Evolutionary conservation across 1,140 invertebrate species (phyloP).

Genomic region (Dermatophagoides farinae): DNA sequence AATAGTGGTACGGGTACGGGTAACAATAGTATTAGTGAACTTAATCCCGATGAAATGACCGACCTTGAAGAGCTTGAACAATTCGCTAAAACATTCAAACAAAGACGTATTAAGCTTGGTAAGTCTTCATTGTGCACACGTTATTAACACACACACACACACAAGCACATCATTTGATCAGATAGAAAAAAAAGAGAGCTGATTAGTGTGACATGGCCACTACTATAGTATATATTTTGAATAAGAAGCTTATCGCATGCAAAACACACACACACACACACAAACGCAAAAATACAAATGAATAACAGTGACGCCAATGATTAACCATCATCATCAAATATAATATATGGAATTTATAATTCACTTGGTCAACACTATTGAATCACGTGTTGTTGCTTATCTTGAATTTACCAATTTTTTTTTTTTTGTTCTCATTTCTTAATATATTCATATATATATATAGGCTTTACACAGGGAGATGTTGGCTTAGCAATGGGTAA

Average conservation of each 20-base stretch:
- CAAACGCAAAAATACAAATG: no score
- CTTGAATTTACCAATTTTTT: background rate
- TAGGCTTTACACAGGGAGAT: slow-evolving; percentile 93
- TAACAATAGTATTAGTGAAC: background rate
- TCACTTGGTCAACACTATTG: background rate
- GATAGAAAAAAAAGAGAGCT: no score
- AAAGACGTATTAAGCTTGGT: slow-evolving; percentile 78
- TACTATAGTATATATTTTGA: no score
- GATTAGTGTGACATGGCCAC: background rate
- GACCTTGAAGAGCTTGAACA: slow-evolving; percentile 87
- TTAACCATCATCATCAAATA: no score
- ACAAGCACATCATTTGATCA: no score
- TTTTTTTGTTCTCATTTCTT: background rate
- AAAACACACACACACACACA: background rate
- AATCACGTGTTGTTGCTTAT: background rate
- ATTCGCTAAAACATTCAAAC: slow-evolving; percentile 91
- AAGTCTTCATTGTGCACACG: slow-evolving; percentile 16
- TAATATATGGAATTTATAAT: no score
- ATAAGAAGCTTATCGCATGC: background rate
- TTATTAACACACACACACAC: background rate
- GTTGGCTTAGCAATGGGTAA: slow-evolving; percentile 96
- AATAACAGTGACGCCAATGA: no score
- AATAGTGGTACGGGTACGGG: background rate
- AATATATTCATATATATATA: slow-evolving; percentile 12
- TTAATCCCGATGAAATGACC: slow-evolving; percentile 64